A percentile compares a stretch with the other conserved stretches of the same genome.
Conservation (phyloP, 53 echinoderm and acorn worm genomes). For the Holothuria scabra region DNA sequence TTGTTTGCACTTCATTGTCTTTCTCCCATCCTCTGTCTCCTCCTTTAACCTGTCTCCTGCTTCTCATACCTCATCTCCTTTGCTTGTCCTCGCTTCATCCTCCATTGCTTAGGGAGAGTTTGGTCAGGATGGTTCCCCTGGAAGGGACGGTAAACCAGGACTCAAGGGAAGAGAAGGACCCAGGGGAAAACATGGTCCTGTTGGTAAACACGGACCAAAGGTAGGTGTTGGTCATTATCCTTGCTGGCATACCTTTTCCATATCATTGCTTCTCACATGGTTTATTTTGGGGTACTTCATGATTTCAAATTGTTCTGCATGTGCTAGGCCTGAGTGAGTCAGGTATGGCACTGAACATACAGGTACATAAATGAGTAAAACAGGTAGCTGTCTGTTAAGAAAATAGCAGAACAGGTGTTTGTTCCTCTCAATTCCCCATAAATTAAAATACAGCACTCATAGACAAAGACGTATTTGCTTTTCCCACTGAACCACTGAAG, state of each 20-base stretch:
- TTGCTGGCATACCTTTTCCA: not conserved
- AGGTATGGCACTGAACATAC: too few species aligned
- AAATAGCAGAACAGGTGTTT: too few species aligned
- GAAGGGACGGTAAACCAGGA: conserved; percentile 72
- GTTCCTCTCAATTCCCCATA: too few species aligned
- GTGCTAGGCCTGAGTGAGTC: too few species aligned
- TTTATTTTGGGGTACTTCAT: too few species aligned
- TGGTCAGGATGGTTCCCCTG: conserved; percentile 83
- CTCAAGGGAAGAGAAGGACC: conserved; percentile 66
- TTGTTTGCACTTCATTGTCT: not conserved
- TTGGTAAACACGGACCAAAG: conserved; percentile 58
- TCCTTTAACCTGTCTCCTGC: not conserved
- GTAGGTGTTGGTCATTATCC: not conserved
- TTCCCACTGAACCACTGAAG: too few species aligned
- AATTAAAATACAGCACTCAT: too few species aligned
- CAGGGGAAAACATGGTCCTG: conserved; percentile 48
- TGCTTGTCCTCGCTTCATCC: not conserved
- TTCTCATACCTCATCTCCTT: not conserved
- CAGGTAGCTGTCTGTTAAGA: too few species aligned
- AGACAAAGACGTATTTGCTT: too few species aligned
- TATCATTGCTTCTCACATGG: too few species aligned
- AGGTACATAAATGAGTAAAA: too few species aligned
- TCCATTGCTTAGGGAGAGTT: conserved; percentile 62
- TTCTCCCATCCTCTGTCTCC: not conserved
- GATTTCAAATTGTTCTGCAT: too few species aligned